Base-by-base conservation (phyloP, 1,140 invertebrate species). In the Phymastichus coffea region DNA sequence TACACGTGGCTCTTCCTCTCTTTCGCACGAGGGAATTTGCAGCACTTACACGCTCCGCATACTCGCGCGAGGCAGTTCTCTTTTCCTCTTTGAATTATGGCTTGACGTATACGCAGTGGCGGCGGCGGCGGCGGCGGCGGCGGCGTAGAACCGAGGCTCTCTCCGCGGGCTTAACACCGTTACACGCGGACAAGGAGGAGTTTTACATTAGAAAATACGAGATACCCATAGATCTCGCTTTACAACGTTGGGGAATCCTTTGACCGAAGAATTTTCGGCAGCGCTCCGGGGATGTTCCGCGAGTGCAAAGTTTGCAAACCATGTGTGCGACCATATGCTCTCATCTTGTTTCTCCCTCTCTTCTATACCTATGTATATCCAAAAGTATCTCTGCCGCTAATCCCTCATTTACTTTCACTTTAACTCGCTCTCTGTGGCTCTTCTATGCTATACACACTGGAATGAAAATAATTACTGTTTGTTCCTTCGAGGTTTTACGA, bases 161-260 rank as follows among this genome's bases (percentile, higher is more conserved):
- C 19, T 2, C 28, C 7, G 19, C 14, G 44, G n/a, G 10, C 15
- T 43, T 37, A 38, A 14, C 6, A 3, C 9, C 3, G 28, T 40
- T 9, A 30, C 40, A 20, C 28, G 17, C 15, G 35, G 40, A 6
- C 20, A 14, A 15, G 25, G n/a, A 3, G 57, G 41, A 60, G n/a
- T 60, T 53, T 60, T 53, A 60, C 41, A 60, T 53, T 30, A 53
- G 43, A 40, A 52, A 47, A 53, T 58, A 52, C 28, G 57, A 2
- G 1, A 17, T 20, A 17, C 44, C n/a, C 30, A 17, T 46, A 33
- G 52, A 55, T 55, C 41, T 33, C 40, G 15, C 52, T 40, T 54
- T n/a, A 19, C 23, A 9, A 19, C 17, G n/a, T 53, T 7, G 22
- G 38, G 12, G 41, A 30, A 37, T 14, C 25, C 46, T 57, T 57